A percentile compares a stretch with the other conserved stretches of the same genome.
These are phyloP conservation scores for Acleris literana DNA, from an alignment of 2,888 invertebrate species.

Conservation along the genomic window DNA sequence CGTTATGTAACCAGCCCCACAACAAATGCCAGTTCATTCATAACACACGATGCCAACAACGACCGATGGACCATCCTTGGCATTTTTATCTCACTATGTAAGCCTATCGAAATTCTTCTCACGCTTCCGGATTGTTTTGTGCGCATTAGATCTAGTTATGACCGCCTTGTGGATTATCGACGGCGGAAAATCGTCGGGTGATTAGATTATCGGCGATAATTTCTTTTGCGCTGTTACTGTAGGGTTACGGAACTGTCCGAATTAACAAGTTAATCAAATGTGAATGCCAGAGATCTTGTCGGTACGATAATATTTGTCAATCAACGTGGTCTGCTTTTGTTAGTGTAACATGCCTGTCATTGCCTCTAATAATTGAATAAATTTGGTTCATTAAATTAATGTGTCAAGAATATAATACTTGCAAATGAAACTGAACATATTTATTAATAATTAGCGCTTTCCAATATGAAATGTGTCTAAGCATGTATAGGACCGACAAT, in stretches of 20 bases:
- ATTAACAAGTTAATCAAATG: conserved; percentile 64
- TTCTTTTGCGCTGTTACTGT: conserved; percentile 66
- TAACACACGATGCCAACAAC: conserved; percentile 59
- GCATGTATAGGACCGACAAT: not conserved
- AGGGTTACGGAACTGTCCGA: conserved; percentile 66
- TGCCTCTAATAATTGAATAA: conserved; percentile 31
- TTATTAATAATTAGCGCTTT: not conserved
- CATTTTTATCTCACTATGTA: conserved; percentile 47
- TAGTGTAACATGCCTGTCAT: conserved; percentile 30
- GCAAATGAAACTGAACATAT: not conserved
- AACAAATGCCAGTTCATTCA: conserved; percentile 76
- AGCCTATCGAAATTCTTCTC: conserved; percentile 44
- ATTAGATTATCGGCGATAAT: conserved; percentile 66
- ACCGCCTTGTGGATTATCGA: conserved; percentile 53
- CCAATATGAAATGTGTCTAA: too few relatives aligned
- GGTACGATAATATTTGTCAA: conserved; percentile 61
- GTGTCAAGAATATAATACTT: not conserved
- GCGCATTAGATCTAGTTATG: conserved; percentile 42
- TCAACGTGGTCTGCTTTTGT: conserved; percentile 31
- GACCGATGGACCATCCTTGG: conserved; percentile 57
- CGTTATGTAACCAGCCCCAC: conserved; percentile 71
- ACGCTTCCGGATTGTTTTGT: conserved; percentile 49
- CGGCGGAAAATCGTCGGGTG: conserved; percentile 48
- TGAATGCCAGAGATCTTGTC: conserved; percentile 70
- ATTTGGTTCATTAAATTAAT: conserved; percentile 12